A percentile compares a stretch with the other conserved stretches of the same genome.
These are phyloP conservation scores for Operophtera brumata DNA, from an alignment of 2,888 invertebrate species.

Conservation along the genomic window DNA sequence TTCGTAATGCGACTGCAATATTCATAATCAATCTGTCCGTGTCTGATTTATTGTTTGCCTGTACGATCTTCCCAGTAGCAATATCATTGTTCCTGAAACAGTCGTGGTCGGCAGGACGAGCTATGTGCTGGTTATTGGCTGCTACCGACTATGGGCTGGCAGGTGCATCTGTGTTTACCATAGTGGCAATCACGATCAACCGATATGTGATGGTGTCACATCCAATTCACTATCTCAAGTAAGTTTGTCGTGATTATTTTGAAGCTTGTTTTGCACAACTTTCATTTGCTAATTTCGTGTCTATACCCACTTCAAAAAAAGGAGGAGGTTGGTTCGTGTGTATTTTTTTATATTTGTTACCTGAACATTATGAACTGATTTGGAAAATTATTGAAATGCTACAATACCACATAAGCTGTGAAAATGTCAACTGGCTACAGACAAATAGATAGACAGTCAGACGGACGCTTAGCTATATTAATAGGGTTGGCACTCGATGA, in stretches of 20 bases:
- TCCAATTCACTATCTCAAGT: constrained; percentile 23
- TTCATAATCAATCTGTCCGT: constrained; percentile 28
- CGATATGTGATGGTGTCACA: constrained; percentile 28
- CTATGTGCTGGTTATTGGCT: constrained; percentile 19
- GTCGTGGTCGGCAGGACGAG: constrained; percentile 21
- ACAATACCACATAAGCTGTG: too few relatives aligned
- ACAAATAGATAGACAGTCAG: too few relatives aligned
- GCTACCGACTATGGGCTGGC: constrained; percentile 9
- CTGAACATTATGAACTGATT: too few relatives aligned
- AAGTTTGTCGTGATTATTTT: neutral
- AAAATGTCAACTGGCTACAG: too few relatives aligned
- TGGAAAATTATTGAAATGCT: too few relatives aligned
- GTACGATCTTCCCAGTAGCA: constrained; percentile 15
- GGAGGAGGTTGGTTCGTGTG: too few relatives aligned
- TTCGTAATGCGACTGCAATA: constrained; percentile 28
- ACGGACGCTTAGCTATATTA: too few relatives aligned
- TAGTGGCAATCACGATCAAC: constrained; percentile 26
- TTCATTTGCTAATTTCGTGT: too few relatives aligned
- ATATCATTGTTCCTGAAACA: constrained; percentile 8
- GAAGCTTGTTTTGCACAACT: too few relatives aligned
- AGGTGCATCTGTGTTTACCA: constrained; percentile 10
- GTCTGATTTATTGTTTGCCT: constrained; percentile 21
- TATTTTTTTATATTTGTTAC: too few relatives aligned
- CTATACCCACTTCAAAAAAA: too few relatives aligned
- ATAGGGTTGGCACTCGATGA: too few relatives aligned